A percentile compares a stretch with the other conserved stretches of the same genome.
These are phyloP conservation scores for Molorchus minor DNA, from an alignment of 2,888 invertebrate species.

Conservation along the genomic window DNA sequence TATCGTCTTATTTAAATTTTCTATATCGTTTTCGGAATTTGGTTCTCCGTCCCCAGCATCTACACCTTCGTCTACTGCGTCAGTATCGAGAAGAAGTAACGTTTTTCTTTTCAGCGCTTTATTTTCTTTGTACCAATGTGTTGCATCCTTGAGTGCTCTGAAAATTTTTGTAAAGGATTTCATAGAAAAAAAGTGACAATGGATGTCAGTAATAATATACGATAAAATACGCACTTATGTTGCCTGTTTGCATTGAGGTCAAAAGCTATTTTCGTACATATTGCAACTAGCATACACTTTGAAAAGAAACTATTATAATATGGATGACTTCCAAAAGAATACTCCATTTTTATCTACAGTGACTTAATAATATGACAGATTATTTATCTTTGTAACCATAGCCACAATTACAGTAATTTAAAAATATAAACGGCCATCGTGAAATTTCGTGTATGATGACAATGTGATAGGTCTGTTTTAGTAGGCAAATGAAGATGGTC, in stretches of 20 bases:
- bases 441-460: no score
- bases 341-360: constrained; percentile 11
- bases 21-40: constrained; percentile 71
- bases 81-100: constrained; percentile 70
- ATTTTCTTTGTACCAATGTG: constrained; percentile 81
- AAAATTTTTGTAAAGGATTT: constrained; percentile 21
- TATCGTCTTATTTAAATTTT: constrained; percentile 74
- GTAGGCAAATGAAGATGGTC: no score
- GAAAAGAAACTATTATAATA: constrained; percentile 29
- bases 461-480: no score
- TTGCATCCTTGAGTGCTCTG: constrained; percentile 75
- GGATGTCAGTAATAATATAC: not conserved
- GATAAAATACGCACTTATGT: constrained; percentile 8
- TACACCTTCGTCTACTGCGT: constrained; percentile 66
- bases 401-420: no score
- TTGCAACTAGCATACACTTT: constrained; percentile 21
- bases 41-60: constrained; percentile 63
- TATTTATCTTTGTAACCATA: no score
- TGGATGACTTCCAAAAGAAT: constrained; percentile 7
- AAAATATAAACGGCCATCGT: no score
- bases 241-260: constrained; percentile 11
- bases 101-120: constrained; percentile 76
- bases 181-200: not conserved
- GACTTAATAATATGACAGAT: no score
- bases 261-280: constrained; percentile 26